Evolutionary conservation across 2,113 vertebrate genomes (phyloP), one percentile per base, ranked within the genome.

Genomic region (Triplophysa siluroides): DNA sequence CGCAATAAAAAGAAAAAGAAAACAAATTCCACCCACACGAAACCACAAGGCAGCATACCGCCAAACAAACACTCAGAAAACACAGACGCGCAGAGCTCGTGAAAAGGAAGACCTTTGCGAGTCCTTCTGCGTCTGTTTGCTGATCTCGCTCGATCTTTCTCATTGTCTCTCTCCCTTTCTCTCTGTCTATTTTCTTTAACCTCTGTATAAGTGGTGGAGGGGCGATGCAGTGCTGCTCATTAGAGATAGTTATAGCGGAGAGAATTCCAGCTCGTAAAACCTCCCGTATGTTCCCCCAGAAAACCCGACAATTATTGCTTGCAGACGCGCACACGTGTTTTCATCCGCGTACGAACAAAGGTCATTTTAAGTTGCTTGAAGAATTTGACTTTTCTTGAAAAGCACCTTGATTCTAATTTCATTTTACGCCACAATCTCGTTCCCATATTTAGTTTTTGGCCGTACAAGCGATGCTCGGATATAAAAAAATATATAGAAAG

Each of bases 151-250:
- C 64, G 45, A 67, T 66, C 47, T 76, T 80, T 73, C 72, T 74
- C 87, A 83, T 12, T 75, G 64, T 65, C 50, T 68, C 85, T 75
- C 80, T 82, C 88, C 80, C 77, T 78, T 69, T 38, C 14, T 23
- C 83, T 84, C 63, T 7, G 45, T 76, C 78, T 73, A 58, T 76
- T 81, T 83, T 81, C 78, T 81, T 61, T 85, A 82, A 83, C 83
- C 77, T 76, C 11, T 21, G 74, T 14, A 19, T 85, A 61, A 77
- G 73, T 81, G 81, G 75, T 14, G 77, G 67, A 86, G 33, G 86
- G 86, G 87, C 85, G 85, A 81, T 85, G 85, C 85, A 86, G 86
- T 86, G 79, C 79, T 80, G 82, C 82, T 89, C 87, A 89, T 90
- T 90, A 89, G 87, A 88, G 85, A 45, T 85, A 79, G 82, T 88